A percentile compares a stretch with the other conserved stretches of the same genome.
Evolutionary conservation across 2,797 vertebrate genomes (phyloP).

Genomic region (Melanotaenia nigrans): DNA sequence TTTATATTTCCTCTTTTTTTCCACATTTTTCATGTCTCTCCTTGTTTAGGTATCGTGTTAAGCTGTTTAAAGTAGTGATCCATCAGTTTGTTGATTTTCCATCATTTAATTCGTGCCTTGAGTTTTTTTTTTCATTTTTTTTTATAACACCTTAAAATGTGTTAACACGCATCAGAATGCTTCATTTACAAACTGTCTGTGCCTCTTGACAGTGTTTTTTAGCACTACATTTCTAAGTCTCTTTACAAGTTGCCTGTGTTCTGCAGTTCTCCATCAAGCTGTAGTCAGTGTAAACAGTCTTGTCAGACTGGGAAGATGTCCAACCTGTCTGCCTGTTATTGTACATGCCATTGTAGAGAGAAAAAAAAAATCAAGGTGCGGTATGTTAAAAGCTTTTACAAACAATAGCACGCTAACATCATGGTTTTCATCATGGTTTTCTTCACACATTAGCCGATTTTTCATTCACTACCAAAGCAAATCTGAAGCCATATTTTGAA

Average conservation of each 20-base stretch:
- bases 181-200: not conserved
- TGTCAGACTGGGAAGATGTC: not conserved
- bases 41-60: not conserved
- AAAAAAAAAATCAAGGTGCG: too few species aligned
- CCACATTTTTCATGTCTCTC: not conserved
- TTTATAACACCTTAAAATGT: constrained; percentile 3
- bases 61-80: not conserved
- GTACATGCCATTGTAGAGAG: not conserved
- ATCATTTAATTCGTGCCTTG: not conserved
- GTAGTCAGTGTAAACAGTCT: not conserved
- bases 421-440: too few species aligned
- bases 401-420: too few species aligned
- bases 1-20: not conserved
- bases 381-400: too few species aligned
- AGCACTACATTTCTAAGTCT: not conserved
- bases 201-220: not conserved
- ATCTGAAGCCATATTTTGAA: too few species aligned
- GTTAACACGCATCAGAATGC: constrained; percentile 3
- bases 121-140: constrained; percentile 1
- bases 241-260: not conserved
- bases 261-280: not conserved
- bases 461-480: too few species aligned
- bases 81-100: not conserved
- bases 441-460: too few species aligned
- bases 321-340: not conserved